Evolutionary conservation across 2,113 vertebrate species (phyloP).

Genomic region (Limnothrissa miodon): DNA sequence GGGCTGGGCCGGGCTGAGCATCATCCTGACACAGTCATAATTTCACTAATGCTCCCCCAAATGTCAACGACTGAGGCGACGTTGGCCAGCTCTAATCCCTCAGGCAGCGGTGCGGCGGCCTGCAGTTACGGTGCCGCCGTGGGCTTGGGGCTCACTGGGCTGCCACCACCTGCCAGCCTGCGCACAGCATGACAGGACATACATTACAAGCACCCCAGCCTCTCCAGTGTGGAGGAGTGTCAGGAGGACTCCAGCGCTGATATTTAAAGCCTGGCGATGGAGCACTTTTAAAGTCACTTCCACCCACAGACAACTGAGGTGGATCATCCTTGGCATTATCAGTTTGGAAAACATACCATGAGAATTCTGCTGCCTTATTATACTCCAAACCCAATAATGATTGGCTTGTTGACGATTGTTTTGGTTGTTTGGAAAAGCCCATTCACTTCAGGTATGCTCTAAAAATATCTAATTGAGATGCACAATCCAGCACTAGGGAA

Average conservation of each 20-base stretch:
- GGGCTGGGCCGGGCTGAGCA: slow-evolving; percentile 43
- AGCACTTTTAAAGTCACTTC: not conserved
- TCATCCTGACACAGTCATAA: slow-evolving; percentile 59
- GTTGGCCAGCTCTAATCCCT: slow-evolving; percentile 57
- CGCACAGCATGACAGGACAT: slow-evolving; percentile 57
- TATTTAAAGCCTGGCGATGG: slow-evolving; percentile 47
- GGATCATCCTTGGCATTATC: not conserved
- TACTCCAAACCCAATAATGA: not conserved
- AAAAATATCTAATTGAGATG: not conserved
- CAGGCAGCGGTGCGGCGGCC: slow-evolving; percentile 43
- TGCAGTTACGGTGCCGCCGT: slow-evolving; percentile 18
- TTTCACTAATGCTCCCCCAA: slow-evolving; percentile 66
- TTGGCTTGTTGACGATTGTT: not conserved
- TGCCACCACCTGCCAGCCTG: not conserved
- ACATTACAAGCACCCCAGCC: slow-evolving; percentile 55
- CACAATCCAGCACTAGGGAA: too few species aligned
- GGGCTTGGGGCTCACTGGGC: not conserved
- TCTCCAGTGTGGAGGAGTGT: not conserved
- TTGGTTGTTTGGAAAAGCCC: not conserved
- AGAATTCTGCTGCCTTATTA: not conserved
- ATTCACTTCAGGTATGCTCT: not conserved
- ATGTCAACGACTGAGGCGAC: slow-evolving; percentile 63
- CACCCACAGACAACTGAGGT: not conserved
- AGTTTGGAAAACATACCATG: not conserved
- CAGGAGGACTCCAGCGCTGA: slow-evolving; percentile 43